Evolutionary conservation across 2,797 vertebrate genomes (phyloP), one percentile per base, ranked within the genome.

Genomic region (Monodelphis domestica): DNA sequence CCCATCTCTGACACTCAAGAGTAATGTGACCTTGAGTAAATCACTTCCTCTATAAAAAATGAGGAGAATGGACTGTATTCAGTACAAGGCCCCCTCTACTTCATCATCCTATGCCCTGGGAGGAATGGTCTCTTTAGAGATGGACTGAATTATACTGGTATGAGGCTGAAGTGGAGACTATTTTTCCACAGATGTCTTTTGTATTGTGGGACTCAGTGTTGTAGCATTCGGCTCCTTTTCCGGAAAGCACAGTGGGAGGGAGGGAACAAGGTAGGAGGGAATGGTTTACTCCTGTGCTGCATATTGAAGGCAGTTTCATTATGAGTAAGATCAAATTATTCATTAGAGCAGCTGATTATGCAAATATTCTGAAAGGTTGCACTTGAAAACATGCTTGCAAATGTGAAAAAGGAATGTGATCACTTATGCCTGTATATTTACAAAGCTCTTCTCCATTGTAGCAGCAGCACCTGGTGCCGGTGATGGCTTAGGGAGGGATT

Each of bases 341-440:
- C 95, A 94, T 90, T 97, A 94, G 89, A 94, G 30, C 88, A 95
- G 92, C 88, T 92, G 91, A 97, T 95, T 96, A 95, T 91, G 91
- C 91, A 97, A 95, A 97, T 94, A n/a, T 45, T 12, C 84, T 14
- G 57, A 91, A 91, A 88, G 51, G 89, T 93, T 95, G 90, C 87
- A 91, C 54, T 95, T 92, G 89, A 90, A 94, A 93, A 95, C 94
- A 54, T 89, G 90, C 89, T 91, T 92, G 91, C 87, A 95, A 96
- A 95, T 78, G 92, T 87, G 88, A 94, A 94, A 93, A 95, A 95
- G 89, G 92, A 95, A 93, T 12, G 38, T 94, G 95, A 57, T 92
- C 51, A 1, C 91, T 96, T 94, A 12, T 91, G 21, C 91, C 56
- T 93, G 52, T 1, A 55, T 26, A 90, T 96, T 78, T 91, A 63